Evolutionary conservation across 2,113 vertebrate species (phyloP), one percentile per base, ranked within the genome.

Genomic region (Labrus mixtus): DNA sequence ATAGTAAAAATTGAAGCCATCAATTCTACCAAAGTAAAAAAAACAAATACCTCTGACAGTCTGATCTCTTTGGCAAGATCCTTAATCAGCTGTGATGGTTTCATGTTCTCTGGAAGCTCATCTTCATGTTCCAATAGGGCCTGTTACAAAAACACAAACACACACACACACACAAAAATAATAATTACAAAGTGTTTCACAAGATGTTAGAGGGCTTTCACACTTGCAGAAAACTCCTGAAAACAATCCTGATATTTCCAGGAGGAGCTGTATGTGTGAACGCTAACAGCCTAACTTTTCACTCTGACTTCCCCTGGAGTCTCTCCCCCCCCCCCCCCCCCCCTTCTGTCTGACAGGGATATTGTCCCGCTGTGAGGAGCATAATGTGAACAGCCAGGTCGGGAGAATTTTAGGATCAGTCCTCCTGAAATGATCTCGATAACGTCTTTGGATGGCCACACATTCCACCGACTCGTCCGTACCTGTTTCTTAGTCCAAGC

Each of bases 401-500:
- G 3, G 25, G 25, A 25, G 25, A 25, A 25, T 25, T 2, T 25
- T 3, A 1, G 25, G 25, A 25, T 1, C 25, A 25, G 25, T 2
- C 25, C 25, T 25, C 25, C 25, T 1, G 25, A 25, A 25, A 25
- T 25, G 1, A 25, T 25, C 25, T 25, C 25, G 25, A 25, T 25
- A 25, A 33, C 29, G 29, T 3, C 29, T 33, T 33, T 33, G 1
- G 8, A 6, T 2, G 6, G 25, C 19, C 37, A 60, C 20, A 37
- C n/a, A 22, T 3, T 22, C 39, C 23, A n/a, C 19, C 19, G 0
- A 23, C 13, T 12, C 11, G 50, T 55, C 23, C 73, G 8, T 92
- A 98, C 98, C 96, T 99, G 97, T 90, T 99, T 99, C 90, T 97
- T 99, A 46, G 98, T 99, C 98, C 98, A 99, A 3, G 97, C 96